Conservation (phyloP, 2,888 invertebrate species). For the Stictocephala bisonia region DNA sequence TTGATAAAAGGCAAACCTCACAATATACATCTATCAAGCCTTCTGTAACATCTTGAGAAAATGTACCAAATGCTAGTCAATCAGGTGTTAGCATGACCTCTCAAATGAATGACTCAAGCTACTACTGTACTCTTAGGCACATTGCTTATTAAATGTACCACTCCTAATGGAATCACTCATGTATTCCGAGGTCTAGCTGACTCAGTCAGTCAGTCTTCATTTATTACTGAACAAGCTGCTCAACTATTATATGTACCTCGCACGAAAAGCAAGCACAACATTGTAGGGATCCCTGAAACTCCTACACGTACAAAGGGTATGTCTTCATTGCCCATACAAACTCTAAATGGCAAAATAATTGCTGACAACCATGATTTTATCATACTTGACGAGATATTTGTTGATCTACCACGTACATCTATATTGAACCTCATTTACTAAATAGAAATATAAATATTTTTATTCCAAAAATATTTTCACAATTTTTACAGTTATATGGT, state of each 20-base stretch:
- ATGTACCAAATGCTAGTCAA: not conserved
- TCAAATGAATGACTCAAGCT: not conserved
- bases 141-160: not conserved
- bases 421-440: too few relatives aligned
- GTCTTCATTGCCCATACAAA: not conserved
- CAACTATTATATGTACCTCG: conserved; percentile 19
- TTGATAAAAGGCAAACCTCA: too few relatives aligned
- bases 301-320: conserved; percentile 7
- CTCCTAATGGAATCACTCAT: conserved; percentile 16
- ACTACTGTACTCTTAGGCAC: conserved; percentile 22
- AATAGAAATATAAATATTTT: too few relatives aligned
- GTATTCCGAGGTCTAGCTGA: conserved; percentile 36
- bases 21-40: not conserved
- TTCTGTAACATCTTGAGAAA: not conserved
- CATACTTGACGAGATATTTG: not conserved
- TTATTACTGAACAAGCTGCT: conserved; percentile 23
- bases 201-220: conserved; percentile 25
- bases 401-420: too few relatives aligned
- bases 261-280: not conserved
- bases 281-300: conserved; percentile 22
- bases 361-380: not conserved
- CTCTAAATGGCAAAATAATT: not conserved
- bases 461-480: too few relatives aligned
- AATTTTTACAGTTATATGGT: too few relatives aligned
- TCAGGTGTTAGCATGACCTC: not conserved